These are phyloP conservation scores for Progne subis DNA, from an alignment of 2,113 vertebrate species.

Conservation along the genomic window DNA sequence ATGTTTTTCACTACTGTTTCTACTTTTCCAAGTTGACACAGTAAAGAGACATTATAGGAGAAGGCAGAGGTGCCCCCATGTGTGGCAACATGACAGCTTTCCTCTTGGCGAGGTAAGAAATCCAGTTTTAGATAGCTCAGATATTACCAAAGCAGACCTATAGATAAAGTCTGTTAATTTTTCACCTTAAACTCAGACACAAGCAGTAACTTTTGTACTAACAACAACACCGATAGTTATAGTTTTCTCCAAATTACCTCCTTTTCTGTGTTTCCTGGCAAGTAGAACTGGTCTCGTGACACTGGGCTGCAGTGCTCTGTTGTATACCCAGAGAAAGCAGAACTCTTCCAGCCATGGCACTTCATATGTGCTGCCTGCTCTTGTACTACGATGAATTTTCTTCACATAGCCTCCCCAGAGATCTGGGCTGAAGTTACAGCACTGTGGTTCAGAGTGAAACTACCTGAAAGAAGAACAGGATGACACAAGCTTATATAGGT, in stretches of 20 bases:
- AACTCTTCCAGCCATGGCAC: background rate
- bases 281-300: background rate
- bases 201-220: background rate
- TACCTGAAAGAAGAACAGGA: background rate
- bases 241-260: background rate
- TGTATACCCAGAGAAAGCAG: background rate
- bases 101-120: background rate
- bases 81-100: background rate
- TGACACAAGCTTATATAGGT: background rate
- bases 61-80: background rate
- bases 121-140: background rate
- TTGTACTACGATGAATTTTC: rapidly evolving
- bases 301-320: background rate
- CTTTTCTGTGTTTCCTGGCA: background rate
- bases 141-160: background rate
- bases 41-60: background rate
- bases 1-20: background rate
- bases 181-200: background rate
- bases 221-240: rapidly evolving
- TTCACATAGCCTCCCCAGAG: rapidly evolving
- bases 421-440: background rate
- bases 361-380: background rate
- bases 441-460: background rate
- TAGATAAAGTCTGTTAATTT: background rate
- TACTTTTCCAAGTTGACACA: background rate